phyloP scores from a whole-genome alignment of 1,140 invertebrate genomes.

The Pseudomyrmex sp. region DNA sequence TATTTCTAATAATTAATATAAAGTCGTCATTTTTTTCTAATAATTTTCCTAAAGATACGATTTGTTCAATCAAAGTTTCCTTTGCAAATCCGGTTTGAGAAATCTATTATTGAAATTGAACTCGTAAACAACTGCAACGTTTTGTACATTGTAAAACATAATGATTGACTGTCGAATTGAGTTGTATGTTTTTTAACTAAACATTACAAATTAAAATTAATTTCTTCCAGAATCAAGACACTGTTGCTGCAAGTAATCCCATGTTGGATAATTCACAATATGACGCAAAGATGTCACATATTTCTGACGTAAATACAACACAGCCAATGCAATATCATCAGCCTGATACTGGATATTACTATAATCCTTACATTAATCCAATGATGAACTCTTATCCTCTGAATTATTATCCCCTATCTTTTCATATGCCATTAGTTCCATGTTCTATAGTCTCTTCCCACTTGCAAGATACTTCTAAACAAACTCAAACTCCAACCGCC shows the following conservation, averaged over 20 bases:
- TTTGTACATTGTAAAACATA: not conserved
- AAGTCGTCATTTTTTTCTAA: not conserved
- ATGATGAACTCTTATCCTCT: not conserved
- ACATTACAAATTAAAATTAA: slow-evolving; percentile 5
- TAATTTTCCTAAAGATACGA: not conserved
- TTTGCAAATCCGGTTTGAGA: not conserved
- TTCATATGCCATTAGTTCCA: too few relatives aligned
- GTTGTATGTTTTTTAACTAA: not conserved
- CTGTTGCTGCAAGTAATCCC: not conserved
- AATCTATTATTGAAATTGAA: not conserved
- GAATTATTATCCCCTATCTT: too few relatives aligned
- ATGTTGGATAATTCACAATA: not conserved
- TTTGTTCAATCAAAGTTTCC: not conserved
- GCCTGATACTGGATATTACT: not conserved
- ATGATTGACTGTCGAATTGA: not conserved
- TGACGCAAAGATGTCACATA: not conserved
- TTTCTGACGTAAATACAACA: not conserved
- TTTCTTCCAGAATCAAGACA: slow-evolving; percentile 11
- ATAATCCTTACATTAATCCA: slow-evolving; percentile 7
- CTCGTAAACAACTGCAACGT: not conserved
- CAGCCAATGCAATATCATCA: not conserved
- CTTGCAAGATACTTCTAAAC: too few relatives aligned
- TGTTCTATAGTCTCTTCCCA: too few relatives aligned
- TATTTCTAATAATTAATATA: slow-evolving; percentile 1
- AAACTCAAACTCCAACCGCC: too few relatives aligned